Base-by-base conservation (phyloP, 2,797 vertebrate genomes). In the Phaenicophaeus curvirostris region DNA sequence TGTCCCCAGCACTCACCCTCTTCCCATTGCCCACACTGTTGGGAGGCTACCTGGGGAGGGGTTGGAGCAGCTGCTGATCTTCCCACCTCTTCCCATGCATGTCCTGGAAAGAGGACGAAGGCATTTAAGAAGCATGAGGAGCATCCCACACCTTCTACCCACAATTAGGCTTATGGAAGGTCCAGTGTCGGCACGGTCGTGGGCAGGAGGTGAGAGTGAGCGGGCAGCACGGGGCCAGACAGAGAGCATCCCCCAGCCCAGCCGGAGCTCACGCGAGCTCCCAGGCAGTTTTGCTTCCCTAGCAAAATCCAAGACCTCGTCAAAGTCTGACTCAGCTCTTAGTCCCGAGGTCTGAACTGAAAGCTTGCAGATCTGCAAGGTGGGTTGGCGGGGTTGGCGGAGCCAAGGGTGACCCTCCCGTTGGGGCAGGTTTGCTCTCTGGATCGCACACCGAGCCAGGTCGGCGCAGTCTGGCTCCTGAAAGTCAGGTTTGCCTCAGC, bases 261-360 rank as follows among this genome's bases (percentile, higher is more conserved):
- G 55, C 66, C 90, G 9, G 1, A 20, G 63, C 69, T 83, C 83
- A 35, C 17, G 5, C 3, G 14, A 75, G 69, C 88, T 86, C 42
- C 50, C 1, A 1, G 55, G 50, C 67, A 8, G 28, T 90, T 92
- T 91, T 90, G 91, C 95, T 96, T 96, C 76, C 63, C 63, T 10
- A 93, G 92, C 95, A 94, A 33, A 94, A 89, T 77, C 54, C 66
- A 42, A 68, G 91, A 74, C 53, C 61, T 92, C 67, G 18, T 30
- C 84, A 96, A 93, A 74, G 41, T 9, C 96, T 92, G 90, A 95
- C 81, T 96, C 96, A 91, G 95, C 94, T 90, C 59, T 68, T 55
- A 9, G 50, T 33, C 58, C 79, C 21, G 50, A 81, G 85, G 37
- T 59, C 89, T 74, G 72, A 93, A 94, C 24, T 90, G 94, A 96